Conservation (phyloP, 2,888 invertebrate species). For the Malthinus flaveolus region DNA sequence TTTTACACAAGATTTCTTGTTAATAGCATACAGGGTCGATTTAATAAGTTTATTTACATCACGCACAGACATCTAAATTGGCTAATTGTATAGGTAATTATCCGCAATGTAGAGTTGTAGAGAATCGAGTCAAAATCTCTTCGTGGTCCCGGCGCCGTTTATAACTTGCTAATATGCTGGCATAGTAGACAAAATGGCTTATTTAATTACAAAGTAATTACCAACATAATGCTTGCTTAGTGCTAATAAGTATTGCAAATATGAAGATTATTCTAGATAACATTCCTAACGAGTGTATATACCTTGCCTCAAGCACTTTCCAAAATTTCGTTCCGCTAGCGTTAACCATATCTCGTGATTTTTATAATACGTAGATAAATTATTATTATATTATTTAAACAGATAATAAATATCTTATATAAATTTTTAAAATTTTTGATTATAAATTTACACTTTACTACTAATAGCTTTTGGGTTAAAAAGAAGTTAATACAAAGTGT, state of each 20-base stretch:
- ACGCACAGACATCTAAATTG: too few relatives aligned
- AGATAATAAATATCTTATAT: neutral
- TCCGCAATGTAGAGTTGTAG: too few relatives aligned
- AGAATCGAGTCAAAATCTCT: too few relatives aligned
- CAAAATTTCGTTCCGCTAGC: conserved; percentile 37
- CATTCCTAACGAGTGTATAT: conserved; percentile 23
- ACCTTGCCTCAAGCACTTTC: conserved; percentile 33
- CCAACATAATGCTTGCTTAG: conserved; percentile 13
- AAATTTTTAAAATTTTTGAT: neutral
- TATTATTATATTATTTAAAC: conserved; percentile 2
- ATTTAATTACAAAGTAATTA: conserved; percentile 28
- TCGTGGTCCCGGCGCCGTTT: neutral
- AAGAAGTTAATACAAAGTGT: neutral
- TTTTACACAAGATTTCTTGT: neutral
- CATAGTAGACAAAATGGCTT: neutral
- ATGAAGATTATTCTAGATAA: conserved; percentile 32
- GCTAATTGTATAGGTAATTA: too few relatives aligned
- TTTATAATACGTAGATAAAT: too few relatives aligned
- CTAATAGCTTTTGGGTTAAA: neutral
- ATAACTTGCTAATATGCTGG: neutral
- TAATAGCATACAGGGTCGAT: too few relatives aligned
- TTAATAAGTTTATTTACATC: too few relatives aligned
- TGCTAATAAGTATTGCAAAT: conserved; percentile 28
- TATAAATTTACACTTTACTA: too few relatives aligned
- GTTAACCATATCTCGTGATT: conserved; percentile 14